These are phyloP conservation scores for Microcebus lehilahytsara DNA, from an alignment of 2,113 vertebrate genomes.

Conservation along the genomic window DNA sequence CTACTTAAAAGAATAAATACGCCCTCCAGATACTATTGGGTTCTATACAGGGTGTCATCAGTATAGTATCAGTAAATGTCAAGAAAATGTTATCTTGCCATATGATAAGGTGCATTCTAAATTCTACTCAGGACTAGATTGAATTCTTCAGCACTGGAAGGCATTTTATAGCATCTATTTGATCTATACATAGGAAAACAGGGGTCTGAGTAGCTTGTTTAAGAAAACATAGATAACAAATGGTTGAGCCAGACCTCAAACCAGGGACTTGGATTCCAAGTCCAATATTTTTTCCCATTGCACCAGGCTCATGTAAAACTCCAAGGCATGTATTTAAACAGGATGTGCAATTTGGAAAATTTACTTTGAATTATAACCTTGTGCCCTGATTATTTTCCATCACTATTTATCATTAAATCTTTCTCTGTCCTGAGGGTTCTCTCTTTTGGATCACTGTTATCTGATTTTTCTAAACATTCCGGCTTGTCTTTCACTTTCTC, in stretches of 20 bases:
- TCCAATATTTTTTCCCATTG: not conserved
- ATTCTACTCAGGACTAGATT: not conserved
- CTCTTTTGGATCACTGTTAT: constrained; percentile 41
- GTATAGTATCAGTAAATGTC: not conserved
- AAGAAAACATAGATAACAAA: constrained; percentile 42
- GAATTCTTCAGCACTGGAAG: not conserved
- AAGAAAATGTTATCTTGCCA: constrained; percentile 24
- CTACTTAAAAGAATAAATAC: not conserved
- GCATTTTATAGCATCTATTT: constrained; percentile 26
- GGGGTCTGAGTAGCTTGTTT: not conserved
- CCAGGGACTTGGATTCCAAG: not conserved
- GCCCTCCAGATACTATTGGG: not conserved
- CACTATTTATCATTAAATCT: constrained; percentile 29
- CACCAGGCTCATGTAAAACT: not conserved
- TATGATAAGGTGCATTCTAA: not conserved
- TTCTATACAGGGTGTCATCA: not conserved
- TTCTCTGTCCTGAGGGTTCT: constrained; percentile 40
- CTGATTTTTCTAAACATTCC: constrained; percentile 63
- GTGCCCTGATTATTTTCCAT: constrained; percentile 55
- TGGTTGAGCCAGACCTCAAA: constrained; percentile 41
- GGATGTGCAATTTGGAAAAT: constrained; percentile 58
- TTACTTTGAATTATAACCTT: constrained; percentile 61
- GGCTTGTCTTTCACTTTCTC: constrained; percentile 49
- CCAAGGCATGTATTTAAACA: constrained; percentile 54
- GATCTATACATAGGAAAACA: not conserved